These are phyloP conservation scores for Clytia hemisphaerica DNA, from an alignment of 30 jellyfish, hydroid and myxozoan genomes.

Conservation along the genomic window DNA sequence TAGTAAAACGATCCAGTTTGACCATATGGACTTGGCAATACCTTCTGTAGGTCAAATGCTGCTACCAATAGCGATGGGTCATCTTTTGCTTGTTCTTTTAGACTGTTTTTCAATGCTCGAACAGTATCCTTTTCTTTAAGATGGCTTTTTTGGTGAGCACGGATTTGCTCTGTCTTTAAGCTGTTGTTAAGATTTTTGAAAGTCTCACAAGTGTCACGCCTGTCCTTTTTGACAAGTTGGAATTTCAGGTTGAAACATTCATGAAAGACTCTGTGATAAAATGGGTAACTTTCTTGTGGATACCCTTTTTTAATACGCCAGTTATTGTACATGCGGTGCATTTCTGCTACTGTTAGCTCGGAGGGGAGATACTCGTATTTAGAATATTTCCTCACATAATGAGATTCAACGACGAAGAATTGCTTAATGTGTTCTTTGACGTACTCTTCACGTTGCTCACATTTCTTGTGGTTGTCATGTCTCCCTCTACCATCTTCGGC, in stretches of 20 bases:
- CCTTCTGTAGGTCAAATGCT: slow-evolving; percentile 17
- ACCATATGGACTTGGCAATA: too few species aligned
- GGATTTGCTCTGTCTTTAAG: not conserved
- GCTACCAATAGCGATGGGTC: not conserved
- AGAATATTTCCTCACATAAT: slow-evolving; percentile 2
- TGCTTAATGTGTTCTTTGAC: not conserved
- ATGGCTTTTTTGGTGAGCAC: not conserved
- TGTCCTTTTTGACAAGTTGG: not conserved
- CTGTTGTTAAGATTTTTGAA: not conserved
- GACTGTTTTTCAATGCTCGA: not conserved
- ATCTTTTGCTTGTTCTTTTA: not conserved
- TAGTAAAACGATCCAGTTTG: too few species aligned
- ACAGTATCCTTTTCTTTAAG: not conserved
- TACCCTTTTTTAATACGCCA: not conserved
- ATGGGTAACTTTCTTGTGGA: not conserved
- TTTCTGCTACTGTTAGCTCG: not conserved
- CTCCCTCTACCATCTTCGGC: not conserved
- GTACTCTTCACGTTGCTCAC: not conserved
- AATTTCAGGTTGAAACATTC: not conserved
- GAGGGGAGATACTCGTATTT: not conserved
- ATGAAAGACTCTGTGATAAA: not conserved
- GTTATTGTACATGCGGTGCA: not conserved
- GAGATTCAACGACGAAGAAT: slow-evolving; percentile 2
- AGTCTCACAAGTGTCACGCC: slow-evolving; percentile 12
- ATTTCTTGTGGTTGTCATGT: not conserved